These are phyloP conservation scores for Pseudococcus viburni DNA, from an alignment of 2,888 invertebrate genomes.

Conservation along the genomic window DNA sequence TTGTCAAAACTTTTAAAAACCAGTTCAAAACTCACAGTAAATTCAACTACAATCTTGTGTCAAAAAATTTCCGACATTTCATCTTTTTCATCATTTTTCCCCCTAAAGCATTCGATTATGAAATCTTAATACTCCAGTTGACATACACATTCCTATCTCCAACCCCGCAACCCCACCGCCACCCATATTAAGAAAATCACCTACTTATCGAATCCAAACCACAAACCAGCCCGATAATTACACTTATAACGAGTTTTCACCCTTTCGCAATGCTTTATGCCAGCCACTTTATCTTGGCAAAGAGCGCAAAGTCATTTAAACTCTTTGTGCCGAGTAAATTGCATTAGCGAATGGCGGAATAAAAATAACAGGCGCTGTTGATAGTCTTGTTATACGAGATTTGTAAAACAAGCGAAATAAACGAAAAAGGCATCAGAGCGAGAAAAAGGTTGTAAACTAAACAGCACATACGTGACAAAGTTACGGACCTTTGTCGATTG, in stretches of 20 bases:
- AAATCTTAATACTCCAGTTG: too few relatives aligned
- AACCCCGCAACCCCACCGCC: background rate
- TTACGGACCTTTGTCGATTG: conserved; percentile 67
- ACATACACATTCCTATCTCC: background rate
- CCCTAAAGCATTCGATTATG: too few relatives aligned
- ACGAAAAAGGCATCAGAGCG: conserved; percentile 66
- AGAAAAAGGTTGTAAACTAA: conserved; percentile 54
- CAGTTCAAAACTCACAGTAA: too few relatives aligned
- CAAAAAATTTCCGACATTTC: too few relatives aligned
- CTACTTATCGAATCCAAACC: background rate
- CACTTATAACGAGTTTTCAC: conserved; percentile 41
- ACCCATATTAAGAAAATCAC: background rate
- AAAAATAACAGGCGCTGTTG: conserved; percentile 59
- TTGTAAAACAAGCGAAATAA: conserved; percentile 66
- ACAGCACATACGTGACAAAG: conserved; percentile 65
- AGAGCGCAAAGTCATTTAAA: conserved; percentile 52
- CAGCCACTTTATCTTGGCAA: conserved; percentile 55
- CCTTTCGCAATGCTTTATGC: conserved; percentile 35
- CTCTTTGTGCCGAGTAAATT: conserved; percentile 60
- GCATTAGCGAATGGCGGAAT: conserved; percentile 57
- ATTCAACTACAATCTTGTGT: too few relatives aligned
- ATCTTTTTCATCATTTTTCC: too few relatives aligned
- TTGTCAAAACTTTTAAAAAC: too few relatives aligned
- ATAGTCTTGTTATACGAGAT: conserved; percentile 59
- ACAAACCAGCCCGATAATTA: conserved; percentile 28